Percentiles rank a stretch among this genome's conserved stretches.
Conservation (phyloP, 2,797 vertebrate species). For the Gadopsis marmoratus region DNA sequence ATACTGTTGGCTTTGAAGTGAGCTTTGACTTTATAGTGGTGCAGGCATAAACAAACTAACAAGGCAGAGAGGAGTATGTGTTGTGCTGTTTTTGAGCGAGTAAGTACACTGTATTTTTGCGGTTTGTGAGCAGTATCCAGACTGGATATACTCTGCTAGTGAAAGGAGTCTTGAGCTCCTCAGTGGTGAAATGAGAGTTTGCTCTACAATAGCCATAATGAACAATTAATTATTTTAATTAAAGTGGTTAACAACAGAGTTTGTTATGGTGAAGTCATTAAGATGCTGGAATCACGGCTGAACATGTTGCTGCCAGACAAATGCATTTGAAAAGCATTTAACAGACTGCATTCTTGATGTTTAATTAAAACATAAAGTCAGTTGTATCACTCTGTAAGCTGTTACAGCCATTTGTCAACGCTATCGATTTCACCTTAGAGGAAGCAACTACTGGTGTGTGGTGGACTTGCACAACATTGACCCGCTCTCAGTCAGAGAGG, state of each 20-base stretch:
- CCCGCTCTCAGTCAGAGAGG: slow-evolving; percentile 51
- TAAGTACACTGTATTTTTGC: not conserved
- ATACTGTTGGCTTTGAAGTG: slow-evolving; percentile 31
- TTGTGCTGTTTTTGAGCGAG: slow-evolving; percentile 7
- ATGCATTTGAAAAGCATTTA: slow-evolving; percentile 16
- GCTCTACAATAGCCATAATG: slow-evolving; percentile 3
- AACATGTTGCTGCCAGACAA: not conserved
- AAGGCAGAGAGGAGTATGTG: slow-evolving; percentile 4
- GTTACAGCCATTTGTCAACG: slow-evolving; percentile 38
- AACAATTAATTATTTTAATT: slow-evolving; percentile 31
- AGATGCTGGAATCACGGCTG: slow-evolving; percentile 1
- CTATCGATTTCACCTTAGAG: slow-evolving; percentile 49
- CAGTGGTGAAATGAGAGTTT: not conserved
- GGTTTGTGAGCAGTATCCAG: not conserved
- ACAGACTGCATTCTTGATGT: slow-evolving; percentile 6
- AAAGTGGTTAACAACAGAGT: slow-evolving; percentile 18
- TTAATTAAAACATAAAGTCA: slow-evolving; percentile 5
- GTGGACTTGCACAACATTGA: slow-evolving; percentile 47
- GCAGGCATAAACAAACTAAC: slow-evolving; percentile 44
- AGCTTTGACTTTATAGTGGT: slow-evolving; percentile 27
- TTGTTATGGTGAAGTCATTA: slow-evolving; percentile 3
- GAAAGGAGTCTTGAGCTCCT: slow-evolving; percentile 4
- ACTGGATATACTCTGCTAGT: slow-evolving; percentile 5
- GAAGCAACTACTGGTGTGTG: slow-evolving; percentile 19
- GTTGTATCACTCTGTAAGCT: slow-evolving; percentile 13